Evolutionary conservation across 2,888 invertebrate species (phyloP).

Genomic region (Masnerella sp.): DNA sequence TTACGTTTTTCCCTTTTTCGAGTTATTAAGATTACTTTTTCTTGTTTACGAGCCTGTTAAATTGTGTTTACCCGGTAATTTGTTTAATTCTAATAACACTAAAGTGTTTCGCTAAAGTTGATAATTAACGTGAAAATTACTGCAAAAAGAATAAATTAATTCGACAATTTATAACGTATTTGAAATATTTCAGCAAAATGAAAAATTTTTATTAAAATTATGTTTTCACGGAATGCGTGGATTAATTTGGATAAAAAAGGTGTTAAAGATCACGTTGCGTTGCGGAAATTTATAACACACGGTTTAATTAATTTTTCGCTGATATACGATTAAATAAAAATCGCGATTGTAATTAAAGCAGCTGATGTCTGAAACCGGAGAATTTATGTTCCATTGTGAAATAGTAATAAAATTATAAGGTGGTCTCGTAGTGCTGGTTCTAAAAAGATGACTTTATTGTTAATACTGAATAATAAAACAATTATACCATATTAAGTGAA

Average conservation of each 20-base stretch:
- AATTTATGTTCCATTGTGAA: not conserved
- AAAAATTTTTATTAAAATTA: too few relatives aligned
- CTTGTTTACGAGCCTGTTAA: conserved; percentile 38
- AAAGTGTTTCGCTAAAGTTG: conserved; percentile 8
- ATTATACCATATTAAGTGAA: too few relatives aligned
- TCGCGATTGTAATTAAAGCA: conserved; percentile 3
- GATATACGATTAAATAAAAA: too few relatives aligned
- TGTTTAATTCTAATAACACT: conserved; percentile 23
- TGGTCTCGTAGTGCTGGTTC: not conserved
- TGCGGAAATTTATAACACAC: too few relatives aligned
- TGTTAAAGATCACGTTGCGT: too few relatives aligned
- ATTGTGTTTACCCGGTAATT: conserved; percentile 29
- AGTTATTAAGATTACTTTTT: conserved; percentile 42
- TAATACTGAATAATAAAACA: not conserved
- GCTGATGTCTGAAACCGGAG: not conserved
- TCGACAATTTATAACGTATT: too few relatives aligned
- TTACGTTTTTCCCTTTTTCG: conserved; percentile 11
- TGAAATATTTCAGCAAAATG: too few relatives aligned
- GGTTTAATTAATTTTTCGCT: too few relatives aligned
- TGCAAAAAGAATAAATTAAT: too few relatives aligned
- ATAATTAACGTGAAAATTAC: not conserved
- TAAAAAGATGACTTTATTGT: conserved; percentile 4
- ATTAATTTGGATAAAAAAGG: too few relatives aligned
- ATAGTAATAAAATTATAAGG: conserved; percentile 3
- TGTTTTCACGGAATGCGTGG: too few relatives aligned